Conservation (phyloP, 2,888 invertebrate species). For the Cerastis rubricosa region DNA sequence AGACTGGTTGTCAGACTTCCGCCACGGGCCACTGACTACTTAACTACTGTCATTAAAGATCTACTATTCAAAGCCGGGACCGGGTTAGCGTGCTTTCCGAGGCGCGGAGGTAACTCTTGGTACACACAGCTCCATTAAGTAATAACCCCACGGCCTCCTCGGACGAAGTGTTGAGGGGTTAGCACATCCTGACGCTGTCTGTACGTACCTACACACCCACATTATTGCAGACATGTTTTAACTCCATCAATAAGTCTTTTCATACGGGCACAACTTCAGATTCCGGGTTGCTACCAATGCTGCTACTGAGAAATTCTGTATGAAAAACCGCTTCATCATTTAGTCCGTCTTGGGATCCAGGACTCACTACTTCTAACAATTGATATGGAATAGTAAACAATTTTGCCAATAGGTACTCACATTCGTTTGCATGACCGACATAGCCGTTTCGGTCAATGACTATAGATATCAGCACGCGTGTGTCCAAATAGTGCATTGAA, state of each 20-base stretch:
- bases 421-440: constrained; percentile 37
- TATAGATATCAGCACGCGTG: constrained; percentile 49
- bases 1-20: too few species aligned
- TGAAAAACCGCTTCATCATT: neutral
- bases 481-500: constrained; percentile 53
- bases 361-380: neutral
- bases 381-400: neutral
- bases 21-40: too few species aligned
- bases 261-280: neutral
- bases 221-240: neutral
- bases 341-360: neutral
- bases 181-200: too few species aligned
- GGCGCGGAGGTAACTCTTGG: too few species aligned
- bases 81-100: too few species aligned
- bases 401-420: neutral
- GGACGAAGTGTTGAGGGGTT: too few species aligned
- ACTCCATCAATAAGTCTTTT: neutral
- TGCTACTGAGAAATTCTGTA: neutral
- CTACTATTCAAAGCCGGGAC: too few species aligned
- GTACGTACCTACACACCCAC: neutral
- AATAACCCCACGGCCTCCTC: too few species aligned
- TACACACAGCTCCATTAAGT: too few species aligned
- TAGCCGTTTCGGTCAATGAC: constrained; percentile 46
- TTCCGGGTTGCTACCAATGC: neutral
- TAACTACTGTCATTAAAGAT: too few species aligned